Conservation (phyloP, 2,888 invertebrate genomes). For the Hydrotaea diabolus region DNA sequence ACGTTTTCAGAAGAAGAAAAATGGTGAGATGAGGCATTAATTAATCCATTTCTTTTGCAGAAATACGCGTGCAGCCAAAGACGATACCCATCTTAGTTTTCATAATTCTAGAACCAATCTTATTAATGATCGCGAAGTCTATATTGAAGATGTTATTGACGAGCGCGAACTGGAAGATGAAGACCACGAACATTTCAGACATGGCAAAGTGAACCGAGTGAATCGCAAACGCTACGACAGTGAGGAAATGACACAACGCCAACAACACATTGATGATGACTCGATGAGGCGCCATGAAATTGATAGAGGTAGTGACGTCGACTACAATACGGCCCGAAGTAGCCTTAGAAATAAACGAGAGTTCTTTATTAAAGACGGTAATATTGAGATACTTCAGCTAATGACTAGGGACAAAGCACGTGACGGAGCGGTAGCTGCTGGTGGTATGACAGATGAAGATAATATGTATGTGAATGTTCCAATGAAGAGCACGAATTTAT, state of each 20-base stretch:
- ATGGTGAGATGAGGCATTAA: not conserved
- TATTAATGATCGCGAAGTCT: conserved; percentile 80
- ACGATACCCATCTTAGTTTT: conserved; percentile 78
- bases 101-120: conserved; percentile 81
- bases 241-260: conserved; percentile 76
- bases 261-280: conserved; percentile 84
- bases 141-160: conserved; percentile 78
- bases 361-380: conserved; percentile 91
- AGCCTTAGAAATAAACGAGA: conserved; percentile 83
- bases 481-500: conserved; percentile 82
- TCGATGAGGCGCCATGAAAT: conserved; percentile 89
- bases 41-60: conserved; percentile 69
- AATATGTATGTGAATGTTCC: conserved; percentile 83
- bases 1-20: conserved; percentile 58
- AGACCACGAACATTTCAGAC: conserved; percentile 71
- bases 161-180: conserved; percentile 72
- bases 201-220: conserved; percentile 75
- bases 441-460: conserved; percentile 83
- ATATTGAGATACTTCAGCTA: conserved; percentile 90
- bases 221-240: conserved; percentile 69
- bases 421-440: conserved; percentile 66
- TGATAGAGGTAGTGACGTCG: conserved; percentile 88
- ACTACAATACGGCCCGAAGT: conserved; percentile 78
- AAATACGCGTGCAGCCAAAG: conserved; percentile 79
- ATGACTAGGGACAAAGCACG: conserved; percentile 87